These are phyloP conservation scores for Linnaemya tessellans DNA, from an alignment of 2,888 invertebrate genomes.

Conservation along the genomic window DNA sequence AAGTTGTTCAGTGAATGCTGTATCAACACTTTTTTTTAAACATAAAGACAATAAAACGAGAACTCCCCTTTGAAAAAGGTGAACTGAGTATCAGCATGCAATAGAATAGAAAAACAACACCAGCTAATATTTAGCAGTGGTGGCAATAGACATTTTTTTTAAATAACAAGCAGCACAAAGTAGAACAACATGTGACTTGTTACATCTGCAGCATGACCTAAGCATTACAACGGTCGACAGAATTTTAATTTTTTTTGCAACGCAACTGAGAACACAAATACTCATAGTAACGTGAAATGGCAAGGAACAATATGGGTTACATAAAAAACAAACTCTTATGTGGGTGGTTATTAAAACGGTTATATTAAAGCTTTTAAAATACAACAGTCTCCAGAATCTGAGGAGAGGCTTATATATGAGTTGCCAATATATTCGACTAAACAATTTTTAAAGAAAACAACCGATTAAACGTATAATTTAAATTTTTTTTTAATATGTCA, in stretches of 20 bases:
- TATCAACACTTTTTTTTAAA: no score
- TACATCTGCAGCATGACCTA: slow-evolving; percentile 70
- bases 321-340: slow-evolving; percentile 40
- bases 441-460: no score
- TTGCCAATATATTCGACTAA: no score
- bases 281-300: slow-evolving; percentile 1
- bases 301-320: slow-evolving; percentile 53
- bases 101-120: no score
- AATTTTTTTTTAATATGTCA: no score
- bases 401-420: slow-evolving; percentile 1
- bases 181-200: slow-evolving; percentile 70
- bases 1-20: no score
- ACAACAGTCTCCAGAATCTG: neutral
- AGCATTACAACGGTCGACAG: slow-evolving; percentile 56
- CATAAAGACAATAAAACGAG: no score
- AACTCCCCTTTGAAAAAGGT: no score
- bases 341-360: slow-evolving; percentile 42
- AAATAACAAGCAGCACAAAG: slow-evolving; percentile 65
- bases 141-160: neutral
- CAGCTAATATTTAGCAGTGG: neutral
- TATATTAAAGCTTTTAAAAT: slow-evolving; percentile 14
- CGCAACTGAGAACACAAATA: slow-evolving; percentile 27
- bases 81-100: no score
- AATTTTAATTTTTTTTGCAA: slow-evolving; percentile 40
- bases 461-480: no score